Evolutionary conservation across 2,113 vertebrate genomes (phyloP), one percentile per base, ranked within the genome.

Genomic region (Malaclemys terrapin): DNA sequence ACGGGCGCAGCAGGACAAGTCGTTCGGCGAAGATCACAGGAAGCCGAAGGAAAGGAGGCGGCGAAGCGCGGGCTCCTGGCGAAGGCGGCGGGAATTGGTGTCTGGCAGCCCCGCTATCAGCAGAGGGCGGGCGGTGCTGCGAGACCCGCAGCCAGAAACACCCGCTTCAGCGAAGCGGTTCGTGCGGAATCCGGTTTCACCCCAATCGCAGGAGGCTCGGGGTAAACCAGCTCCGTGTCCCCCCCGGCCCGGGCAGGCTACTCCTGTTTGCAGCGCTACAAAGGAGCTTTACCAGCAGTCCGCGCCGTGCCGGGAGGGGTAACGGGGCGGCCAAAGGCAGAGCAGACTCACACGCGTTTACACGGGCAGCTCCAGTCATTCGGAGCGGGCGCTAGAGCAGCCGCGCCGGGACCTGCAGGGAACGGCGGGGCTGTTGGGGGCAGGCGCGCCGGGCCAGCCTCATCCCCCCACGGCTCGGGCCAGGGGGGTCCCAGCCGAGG

Each of bases 211-310:
- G 53, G 20, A 54, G 52, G 52, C 17, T 53, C 52, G 6, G 52
- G 22, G 20, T 54, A 54, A 54, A 22, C 53, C 53, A 7, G 17
- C 17, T 50, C 49, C 49, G 49, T 14, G 49, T 14, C 52, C 6
- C 27, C 5, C 20, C 0, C 0, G 69, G 25, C 20, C 50, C 81
- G n/a, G 8, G 0, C 1, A 19, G 42, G 42, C 88, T 20, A 4
- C 3, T 17, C 56, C 47, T 16, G 1, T 0, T 20, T 0, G 20
- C 10, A 72, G 29, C 72, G 5, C 0, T 54, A 20, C 1, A 0
- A 59, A 56, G 16, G 78, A 47, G 52, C 52, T 20, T 53, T 19
- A 20, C 52, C 52, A 19, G 16, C 52, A 53, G 52, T 14, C 6
- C 19, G 52, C 53, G 19, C 20, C 19, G 56, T 10, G 24, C 56